These are phyloP conservation scores for Chymomyza procnemis DNA, from an alignment of 2,888 invertebrate genomes.

Conservation along the genomic window DNA sequence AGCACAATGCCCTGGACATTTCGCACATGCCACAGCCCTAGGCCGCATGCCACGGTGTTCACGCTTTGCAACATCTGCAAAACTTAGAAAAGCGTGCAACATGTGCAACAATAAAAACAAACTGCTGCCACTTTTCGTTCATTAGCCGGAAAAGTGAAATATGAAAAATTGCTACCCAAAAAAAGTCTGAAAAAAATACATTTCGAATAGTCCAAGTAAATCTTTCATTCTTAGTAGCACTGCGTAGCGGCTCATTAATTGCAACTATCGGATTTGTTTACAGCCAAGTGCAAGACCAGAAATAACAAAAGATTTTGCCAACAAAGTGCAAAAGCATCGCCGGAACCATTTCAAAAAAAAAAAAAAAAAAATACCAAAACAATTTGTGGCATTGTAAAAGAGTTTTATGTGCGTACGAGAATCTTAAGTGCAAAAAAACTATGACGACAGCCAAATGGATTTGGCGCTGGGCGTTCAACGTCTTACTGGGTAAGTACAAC, in stretches of 20 bases:
- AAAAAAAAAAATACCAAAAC: too few relatives aligned
- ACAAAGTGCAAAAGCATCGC: not conserved
- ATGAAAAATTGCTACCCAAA: not conserved
- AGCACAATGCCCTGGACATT: slow-evolving; percentile 56
- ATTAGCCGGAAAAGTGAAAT: slow-evolving; percentile 62
- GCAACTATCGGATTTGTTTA: slow-evolving; percentile 67
- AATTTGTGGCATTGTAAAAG: not conserved
- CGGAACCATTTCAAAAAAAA: not conserved
- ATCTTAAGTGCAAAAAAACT: slow-evolving; percentile 67
- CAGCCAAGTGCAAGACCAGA: not conserved
- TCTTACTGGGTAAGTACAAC: slow-evolving; percentile 66
- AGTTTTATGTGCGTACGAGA: slow-evolving; percentile 18
- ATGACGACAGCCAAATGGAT: slow-evolving; percentile 76
- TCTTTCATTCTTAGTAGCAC: not conserved
- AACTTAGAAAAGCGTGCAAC: slow-evolving; percentile 16
- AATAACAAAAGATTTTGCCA: not conserved
- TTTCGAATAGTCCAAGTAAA: not conserved
- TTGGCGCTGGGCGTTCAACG: slow-evolving; percentile 62
- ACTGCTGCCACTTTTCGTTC: slow-evolving; percentile 53
- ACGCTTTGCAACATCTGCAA: not conserved
- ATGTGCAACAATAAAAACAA: slow-evolving; percentile 33
- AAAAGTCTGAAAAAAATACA: not conserved
- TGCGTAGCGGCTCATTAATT: slow-evolving; percentile 51
- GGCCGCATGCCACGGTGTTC: not conserved
- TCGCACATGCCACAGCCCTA: not conserved